Evolutionary conservation across 2,888 invertebrate genomes (phyloP), one percentile per base, ranked within the genome.

Genomic region (Tiphia femorata): DNA sequence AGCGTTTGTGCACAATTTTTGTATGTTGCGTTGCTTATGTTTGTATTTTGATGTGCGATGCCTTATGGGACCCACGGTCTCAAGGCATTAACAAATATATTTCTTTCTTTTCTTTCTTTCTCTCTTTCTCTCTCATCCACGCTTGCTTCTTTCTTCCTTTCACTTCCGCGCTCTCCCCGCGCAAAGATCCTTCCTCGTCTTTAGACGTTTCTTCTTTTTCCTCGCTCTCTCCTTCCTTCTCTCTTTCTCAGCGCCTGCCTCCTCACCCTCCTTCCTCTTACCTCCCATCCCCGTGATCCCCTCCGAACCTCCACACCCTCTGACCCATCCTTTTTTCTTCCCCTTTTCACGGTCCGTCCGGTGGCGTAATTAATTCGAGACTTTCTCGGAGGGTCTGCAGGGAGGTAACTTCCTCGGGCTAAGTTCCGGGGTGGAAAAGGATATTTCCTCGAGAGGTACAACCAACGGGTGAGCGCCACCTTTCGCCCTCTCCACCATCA

Each of bases 311-410:
- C 49, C 27, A 27, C 49, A 20, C 14, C 20, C 20, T 21, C 41
- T 21, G 23, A 12, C 12, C 10, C 12, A n/a, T n/a, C n/a, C 14
- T 10, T 10, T 1, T 30, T 16, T 14, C 12, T 16, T 10, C 20
- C 19, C 21, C 25, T 20, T 42, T 3, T 2, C 1, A 4, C 19
- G 4, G 23, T 3, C 40, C 14, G 10, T 47, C 23, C 35, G 29
- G 42, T 27, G 30, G 17, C 41, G 59, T 68, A 68, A 67, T 67
- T 64, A 67, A 67, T 62, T 67, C 54, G 68, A 57, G 35, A 53
- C 54, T 23, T 38, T 53, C 27, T 46, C 56, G n/a, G n/a, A n/a
- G n/a, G n/a, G 62, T 60, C 57, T 69, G 35, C 14, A 30, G 57
- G 40, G 52, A 49, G 49, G n/a, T n/a, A 67, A 63, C 29, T 60